These are phyloP conservation scores for Leucophenga maculata DNA, from an alignment of 2,888 invertebrate species.

Conservation along the genomic window DNA sequence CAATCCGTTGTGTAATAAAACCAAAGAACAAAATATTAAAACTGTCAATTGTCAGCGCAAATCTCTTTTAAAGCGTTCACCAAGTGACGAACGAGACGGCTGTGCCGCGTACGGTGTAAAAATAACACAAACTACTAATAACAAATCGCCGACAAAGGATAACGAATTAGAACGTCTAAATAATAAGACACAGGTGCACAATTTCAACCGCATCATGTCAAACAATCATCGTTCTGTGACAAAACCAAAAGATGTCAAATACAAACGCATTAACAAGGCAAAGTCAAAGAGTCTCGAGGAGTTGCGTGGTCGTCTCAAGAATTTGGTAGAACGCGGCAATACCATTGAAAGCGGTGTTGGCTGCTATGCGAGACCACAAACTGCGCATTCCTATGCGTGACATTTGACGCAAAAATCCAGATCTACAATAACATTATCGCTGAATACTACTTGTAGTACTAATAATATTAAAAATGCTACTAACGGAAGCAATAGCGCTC, in stretches of 20 bases:
- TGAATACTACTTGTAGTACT: constrained; percentile 24
- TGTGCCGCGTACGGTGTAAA: constrained; percentile 59
- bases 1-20: constrained; percentile 43
- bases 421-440: not conserved
- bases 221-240: constrained; percentile 90
- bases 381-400: constrained; percentile 78
- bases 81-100: constrained; percentile 53
- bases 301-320: constrained; percentile 84
- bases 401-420: constrained; percentile 54
- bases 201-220: constrained; percentile 91
- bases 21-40: constrained; percentile 48
- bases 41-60: constrained; percentile 53
- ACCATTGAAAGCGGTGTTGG: constrained; percentile 34
- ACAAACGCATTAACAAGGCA: constrained; percentile 91
- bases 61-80: constrained; percentile 49
- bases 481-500: constrained; percentile 42
- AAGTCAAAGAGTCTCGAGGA: constrained; percentile 92
- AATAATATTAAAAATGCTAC: constrained; percentile 49
- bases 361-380: constrained; percentile 56
- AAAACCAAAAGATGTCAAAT: constrained; percentile 92
- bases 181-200: constrained; percentile 76
- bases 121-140: constrained; percentile 55
- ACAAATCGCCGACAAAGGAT: constrained; percentile 22
- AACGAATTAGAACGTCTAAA: constrained; percentile 39
- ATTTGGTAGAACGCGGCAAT: constrained; percentile 86